Base-by-base conservation (phyloP, 2,888 invertebrate species). In the Xestoiulus laeticollis region DNA sequence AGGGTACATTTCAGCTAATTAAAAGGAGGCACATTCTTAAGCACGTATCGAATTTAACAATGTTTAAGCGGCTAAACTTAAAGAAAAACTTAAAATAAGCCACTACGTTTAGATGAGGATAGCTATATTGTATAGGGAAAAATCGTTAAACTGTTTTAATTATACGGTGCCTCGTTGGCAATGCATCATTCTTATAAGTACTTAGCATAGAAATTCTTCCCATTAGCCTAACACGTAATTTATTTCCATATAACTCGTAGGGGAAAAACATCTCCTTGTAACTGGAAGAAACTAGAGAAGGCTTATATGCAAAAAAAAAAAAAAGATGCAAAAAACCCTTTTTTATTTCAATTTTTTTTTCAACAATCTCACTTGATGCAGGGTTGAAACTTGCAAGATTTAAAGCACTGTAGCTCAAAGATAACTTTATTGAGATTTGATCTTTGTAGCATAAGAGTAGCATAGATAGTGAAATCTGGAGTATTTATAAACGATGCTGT, bases 1-100 rank as follows among this genome's bases (percentile, higher is more conserved):
- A 68, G 68, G 68, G 26, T 68, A 68, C 68, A 68, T 68, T 68
- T 26, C 68, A 26, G 26, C 68, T 68, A 68, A 68, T 68, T 68
- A 68, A 68, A 68, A 68, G 68, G 68, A 26, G 68, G 26, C 8
- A 68, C 26, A 68, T 68, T 14, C 68, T 68, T 68, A 68, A 68
- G 26, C 68, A 68, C 26, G 68, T 68, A 68, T 68, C 68, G 26
- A 68, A 68, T 68, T 68, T 68, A 68, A 26, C 68, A 68, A 68
- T 68, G 68, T 26, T 59, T 59, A 59, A n/a, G 22, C 0, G 19
- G 22, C 22, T 59, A 22, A 19, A 59, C 3, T 16, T n/a, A n/a
- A 26, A 26, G 26, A 68, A 68, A 4, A 68, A 68, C n/a, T 59
- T 38, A 22, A 26, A 68, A 68, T 68, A 68, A 68, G 68, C 53